Conservation (phyloP, 1,140 invertebrate genomes). For the Zaprionus nigranus region DNA sequence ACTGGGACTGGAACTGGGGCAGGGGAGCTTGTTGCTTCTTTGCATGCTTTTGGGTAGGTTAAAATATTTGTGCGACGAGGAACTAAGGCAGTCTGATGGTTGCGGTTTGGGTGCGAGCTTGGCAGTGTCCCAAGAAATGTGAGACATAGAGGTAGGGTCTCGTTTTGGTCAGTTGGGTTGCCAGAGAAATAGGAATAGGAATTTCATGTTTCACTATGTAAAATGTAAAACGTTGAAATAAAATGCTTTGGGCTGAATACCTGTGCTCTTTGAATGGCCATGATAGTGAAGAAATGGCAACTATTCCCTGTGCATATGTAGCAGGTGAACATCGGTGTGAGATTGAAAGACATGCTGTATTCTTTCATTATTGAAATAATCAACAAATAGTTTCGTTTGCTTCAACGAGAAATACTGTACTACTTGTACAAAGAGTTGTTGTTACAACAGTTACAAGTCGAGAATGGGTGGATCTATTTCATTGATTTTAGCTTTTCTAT, state of each 20-base stretch:
- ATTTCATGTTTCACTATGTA: constrained; percentile 27
- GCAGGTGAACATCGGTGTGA: neutral
- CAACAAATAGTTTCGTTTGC: neutral
- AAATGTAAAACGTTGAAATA: constrained; percentile 19
- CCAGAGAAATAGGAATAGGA: constrained; percentile 17
- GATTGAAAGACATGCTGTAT: neutral
- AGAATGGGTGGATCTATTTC: neutral
- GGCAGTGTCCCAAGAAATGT: constrained; percentile 31
- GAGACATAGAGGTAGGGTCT: neutral
- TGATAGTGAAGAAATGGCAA: constrained; percentile 22
- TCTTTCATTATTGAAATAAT: neutral
- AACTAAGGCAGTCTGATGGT: constrained; percentile 10
- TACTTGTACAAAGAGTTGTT: neutral
- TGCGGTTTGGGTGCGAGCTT: neutral
- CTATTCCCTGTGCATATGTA: constrained; percentile 14
- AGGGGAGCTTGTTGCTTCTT: constrained; percentile 65
- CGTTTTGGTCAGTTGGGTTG: constrained; percentile 18
- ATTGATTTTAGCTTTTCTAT: neutral
- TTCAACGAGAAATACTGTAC: neutral
- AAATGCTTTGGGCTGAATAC: constrained; percentile 30
- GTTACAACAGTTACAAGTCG: neutral
- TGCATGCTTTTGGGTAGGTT: constrained; percentile 46
- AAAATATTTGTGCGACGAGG: constrained; percentile 60
- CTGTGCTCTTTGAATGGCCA: constrained; percentile 26
- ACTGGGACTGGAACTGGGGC: neutral